phyloP scores from a whole-genome alignment of 1,140 invertebrate species.

The Sarcophaga bullata region DNA sequence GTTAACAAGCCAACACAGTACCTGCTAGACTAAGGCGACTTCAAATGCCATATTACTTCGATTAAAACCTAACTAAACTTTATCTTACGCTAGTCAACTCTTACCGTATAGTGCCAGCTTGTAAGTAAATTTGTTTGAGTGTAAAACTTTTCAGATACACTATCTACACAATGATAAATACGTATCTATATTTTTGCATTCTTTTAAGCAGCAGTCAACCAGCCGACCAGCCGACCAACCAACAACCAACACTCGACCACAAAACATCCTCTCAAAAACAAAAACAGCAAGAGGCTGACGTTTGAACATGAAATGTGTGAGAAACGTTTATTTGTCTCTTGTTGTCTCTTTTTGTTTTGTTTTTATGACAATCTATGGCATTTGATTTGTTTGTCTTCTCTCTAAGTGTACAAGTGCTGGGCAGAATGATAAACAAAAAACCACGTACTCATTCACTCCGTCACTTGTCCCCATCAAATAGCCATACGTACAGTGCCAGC shows the following conservation, averaged over 20 bases:
- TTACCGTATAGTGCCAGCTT: too few species aligned
- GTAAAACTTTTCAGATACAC: not conserved
- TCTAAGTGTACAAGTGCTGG: not conserved
- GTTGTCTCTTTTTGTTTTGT: not conserved
- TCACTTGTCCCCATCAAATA: not conserved
- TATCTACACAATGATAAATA: not conserved
- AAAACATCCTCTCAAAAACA: too few species aligned
- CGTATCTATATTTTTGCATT: slow-evolving; percentile 14
- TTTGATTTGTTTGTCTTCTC: not conserved
- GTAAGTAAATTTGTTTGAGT: not conserved
- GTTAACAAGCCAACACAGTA: too few species aligned
- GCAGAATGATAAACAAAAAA: not conserved
- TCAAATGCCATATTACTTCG: too few species aligned
- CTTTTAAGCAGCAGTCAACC: not conserved
- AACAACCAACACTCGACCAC: too few species aligned
- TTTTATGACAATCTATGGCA: not conserved
- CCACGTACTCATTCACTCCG: not conserved
- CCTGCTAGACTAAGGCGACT: too few species aligned
- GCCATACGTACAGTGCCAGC: not conserved
- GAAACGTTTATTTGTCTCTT: not conserved
- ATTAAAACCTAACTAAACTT: too few species aligned
- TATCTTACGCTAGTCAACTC: too few species aligned
- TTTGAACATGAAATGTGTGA: slow-evolving; percentile 21
- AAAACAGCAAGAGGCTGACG: not conserved
- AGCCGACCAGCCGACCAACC: not conserved